These are phyloP conservation scores for Drosophila seguyi DNA, from an alignment of 1,140 invertebrate genomes.

Conservation along the genomic window DNA sequence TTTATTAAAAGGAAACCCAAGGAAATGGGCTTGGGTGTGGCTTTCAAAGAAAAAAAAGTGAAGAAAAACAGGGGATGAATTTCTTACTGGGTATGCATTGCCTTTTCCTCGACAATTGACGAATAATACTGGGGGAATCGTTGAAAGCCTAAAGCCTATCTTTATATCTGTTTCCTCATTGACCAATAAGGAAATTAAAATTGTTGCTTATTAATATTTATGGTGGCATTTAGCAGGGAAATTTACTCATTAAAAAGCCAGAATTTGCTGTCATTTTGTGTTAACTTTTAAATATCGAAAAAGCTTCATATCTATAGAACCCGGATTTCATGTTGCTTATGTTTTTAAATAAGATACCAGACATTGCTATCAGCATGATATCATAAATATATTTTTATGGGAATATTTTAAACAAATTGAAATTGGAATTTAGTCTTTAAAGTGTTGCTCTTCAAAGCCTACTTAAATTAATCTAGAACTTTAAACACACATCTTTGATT, in stretches of 20 bases:
- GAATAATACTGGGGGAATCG: slow-evolving; percentile 7
- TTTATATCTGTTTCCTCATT: slow-evolving; percentile 33
- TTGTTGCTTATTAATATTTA: slow-evolving; percentile 68
- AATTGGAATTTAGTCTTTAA: background rate
- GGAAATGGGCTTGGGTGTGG: slow-evolving; percentile 59
- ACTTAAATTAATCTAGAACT: background rate
- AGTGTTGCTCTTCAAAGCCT: too few species aligned
- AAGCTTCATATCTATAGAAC: slow-evolving; percentile 9
- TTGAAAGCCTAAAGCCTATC: slow-evolving; percentile 9
- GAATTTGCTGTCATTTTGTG: background rate
- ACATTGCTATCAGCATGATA: slow-evolving; percentile 2
- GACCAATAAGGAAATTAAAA: slow-evolving; percentile 42
- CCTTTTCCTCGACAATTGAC: slow-evolving; percentile 56
- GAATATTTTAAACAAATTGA: background rate
- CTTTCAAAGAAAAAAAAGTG: background rate
- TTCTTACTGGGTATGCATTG: slow-evolving; percentile 17
- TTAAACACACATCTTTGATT: background rate
- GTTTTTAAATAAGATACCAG: slow-evolving; percentile 5
- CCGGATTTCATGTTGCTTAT: slow-evolving; percentile 6
- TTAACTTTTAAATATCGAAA: background rate
- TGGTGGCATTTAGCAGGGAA: background rate
- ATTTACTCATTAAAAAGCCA: background rate
- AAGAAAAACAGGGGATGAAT: slow-evolving; percentile 45
- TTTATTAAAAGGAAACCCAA: slow-evolving; percentile 76
- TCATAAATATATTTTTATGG: slow-evolving; percentile 1